Conservation (phyloP, 2,113 vertebrate genomes). For the Caretta caretta region DNA sequence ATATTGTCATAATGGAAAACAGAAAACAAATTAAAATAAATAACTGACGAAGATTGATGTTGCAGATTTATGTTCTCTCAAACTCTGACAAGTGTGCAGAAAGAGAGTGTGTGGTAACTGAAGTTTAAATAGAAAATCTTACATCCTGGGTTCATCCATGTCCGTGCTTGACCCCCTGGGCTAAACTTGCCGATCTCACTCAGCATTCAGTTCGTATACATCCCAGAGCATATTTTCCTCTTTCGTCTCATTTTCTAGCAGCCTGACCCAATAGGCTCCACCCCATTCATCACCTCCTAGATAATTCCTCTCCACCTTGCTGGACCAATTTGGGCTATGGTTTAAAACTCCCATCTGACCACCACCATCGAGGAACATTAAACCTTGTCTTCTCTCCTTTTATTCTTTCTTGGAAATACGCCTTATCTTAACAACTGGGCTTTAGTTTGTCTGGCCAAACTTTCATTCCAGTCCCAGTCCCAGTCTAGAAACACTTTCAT, state of each 20-base stretch:
- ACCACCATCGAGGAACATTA: neutral
- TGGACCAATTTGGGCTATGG: neutral
- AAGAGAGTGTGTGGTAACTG: conserved; percentile 2
- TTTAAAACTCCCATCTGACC: conserved; percentile 47
- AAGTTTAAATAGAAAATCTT: conserved; percentile 50
- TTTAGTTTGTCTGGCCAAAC: neutral
- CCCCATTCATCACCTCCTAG: neutral
- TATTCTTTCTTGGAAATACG: neutral
- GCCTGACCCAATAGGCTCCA: neutral
- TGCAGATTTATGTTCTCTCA: conserved; percentile 51
- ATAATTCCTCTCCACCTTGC: neutral
- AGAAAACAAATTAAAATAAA: conserved; percentile 38
- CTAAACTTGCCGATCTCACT: conserved; percentile 1
- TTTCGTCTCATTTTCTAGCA: neutral
- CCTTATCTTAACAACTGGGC: conserved; percentile 17
- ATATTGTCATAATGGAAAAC: neutral
- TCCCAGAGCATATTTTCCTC: neutral
- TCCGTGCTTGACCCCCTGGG: conserved; percentile 33
- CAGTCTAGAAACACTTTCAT: conserved; percentile 33
- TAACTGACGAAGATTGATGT: conserved; percentile 7
- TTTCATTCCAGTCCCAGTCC: neutral
- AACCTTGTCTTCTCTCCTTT: neutral
- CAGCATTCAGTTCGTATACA: conserved; percentile 59
- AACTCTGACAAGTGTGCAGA: conserved; percentile 32
- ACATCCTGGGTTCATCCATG: conserved; percentile 38